Conservation (phyloP, 2,888 invertebrate genomes). For the Andrena minutula region DNA sequence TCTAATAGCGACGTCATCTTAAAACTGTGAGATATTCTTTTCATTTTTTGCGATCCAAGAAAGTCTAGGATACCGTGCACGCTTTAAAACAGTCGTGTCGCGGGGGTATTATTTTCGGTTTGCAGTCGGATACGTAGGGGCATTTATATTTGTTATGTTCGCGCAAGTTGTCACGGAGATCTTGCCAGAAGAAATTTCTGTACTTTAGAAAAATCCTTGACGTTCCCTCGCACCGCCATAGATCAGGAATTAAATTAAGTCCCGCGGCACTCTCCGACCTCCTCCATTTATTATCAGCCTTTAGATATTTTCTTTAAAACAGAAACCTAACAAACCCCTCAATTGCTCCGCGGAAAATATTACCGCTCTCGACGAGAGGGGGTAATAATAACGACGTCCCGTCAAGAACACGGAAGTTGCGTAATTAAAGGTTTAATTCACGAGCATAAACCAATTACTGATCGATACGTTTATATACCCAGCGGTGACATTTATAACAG, state of each 20-base stretch:
- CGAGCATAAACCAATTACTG: conserved; percentile 9
- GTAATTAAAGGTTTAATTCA: conserved; percentile 31
- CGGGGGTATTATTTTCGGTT: conserved; percentile 60
- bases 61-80: conserved; percentile 5
- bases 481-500: neutral
- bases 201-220: conserved; percentile 43
- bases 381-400: neutral
- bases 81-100: conserved; percentile 36
- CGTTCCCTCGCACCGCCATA: neutral
- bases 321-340: neutral
- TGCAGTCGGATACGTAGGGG: conserved; percentile 42
- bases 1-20: conserved; percentile 14
- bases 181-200: conserved; percentile 36
- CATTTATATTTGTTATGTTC: conserved; percentile 68
- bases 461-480: neutral
- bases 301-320: conserved; percentile 2
- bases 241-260: conserved; percentile 27
- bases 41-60: conserved; percentile 38
- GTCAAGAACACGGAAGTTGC: neutral
- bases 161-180: conserved; percentile 40
- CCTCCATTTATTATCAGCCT: conserved; percentile 38
- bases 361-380: neutral
- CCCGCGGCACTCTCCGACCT: conserved; percentile 2
- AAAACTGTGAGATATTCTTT: neutral
- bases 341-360: neutral